These are phyloP conservation scores for Neomorphus geoffroyi DNA, from an alignment of 2,797 vertebrate genomes.

Conservation along the genomic window DNA sequence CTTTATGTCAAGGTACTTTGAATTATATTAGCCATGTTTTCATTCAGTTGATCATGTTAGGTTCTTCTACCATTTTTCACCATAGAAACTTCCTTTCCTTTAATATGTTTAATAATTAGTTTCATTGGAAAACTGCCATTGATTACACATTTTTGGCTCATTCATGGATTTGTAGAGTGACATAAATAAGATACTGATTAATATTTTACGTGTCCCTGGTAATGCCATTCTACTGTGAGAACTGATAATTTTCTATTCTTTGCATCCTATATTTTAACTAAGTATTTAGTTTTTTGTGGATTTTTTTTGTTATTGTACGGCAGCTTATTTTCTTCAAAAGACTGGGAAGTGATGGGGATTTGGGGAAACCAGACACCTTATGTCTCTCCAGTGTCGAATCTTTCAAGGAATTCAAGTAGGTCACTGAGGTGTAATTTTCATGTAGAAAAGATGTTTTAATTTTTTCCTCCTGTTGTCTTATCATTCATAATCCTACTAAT, in stretches of 20 bases:
- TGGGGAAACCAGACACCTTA: neutral
- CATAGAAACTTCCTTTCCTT: neutral
- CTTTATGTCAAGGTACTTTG: neutral
- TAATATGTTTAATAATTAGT: neutral
- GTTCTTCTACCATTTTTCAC: neutral
- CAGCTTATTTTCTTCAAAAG: neutral
- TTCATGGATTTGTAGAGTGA: neutral
- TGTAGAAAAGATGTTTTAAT: neutral
- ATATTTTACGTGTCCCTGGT: neutral
- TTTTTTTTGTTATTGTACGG: neutral
- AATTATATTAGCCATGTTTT: neutral
- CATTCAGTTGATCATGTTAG: neutral
- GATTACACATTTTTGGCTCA: neutral
- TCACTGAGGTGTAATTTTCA: neutral
- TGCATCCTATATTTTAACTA: neutral
- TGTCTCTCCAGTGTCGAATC: neutral
- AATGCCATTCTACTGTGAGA: neutral
- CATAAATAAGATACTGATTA: neutral
- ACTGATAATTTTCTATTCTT: neutral
- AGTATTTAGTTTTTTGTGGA: neutral
- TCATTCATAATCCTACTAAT: neutral
- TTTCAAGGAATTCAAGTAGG: neutral
- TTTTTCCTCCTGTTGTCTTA: neutral
- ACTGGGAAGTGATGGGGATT: neutral
- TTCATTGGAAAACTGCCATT: neutral